A percentile compares a stretch with the other conserved stretches of the same genome.
Evolutionary conservation across 2,888 invertebrate species (phyloP).

Genomic region (Drosophila austrosaltans): DNA sequence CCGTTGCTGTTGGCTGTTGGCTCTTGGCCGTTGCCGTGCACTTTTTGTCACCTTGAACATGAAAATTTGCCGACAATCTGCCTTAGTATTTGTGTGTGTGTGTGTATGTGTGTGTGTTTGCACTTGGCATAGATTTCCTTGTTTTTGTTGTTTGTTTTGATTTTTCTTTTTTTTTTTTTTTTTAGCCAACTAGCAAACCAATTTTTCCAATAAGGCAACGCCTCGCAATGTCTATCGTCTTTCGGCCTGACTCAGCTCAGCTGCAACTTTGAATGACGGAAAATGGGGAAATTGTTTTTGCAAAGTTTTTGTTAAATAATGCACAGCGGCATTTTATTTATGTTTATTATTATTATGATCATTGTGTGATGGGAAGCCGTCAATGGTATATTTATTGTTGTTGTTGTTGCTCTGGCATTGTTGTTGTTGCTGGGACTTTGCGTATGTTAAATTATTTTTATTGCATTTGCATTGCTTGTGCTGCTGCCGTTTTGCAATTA

Average conservation of each 20-base stretch:
- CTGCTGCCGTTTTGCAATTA: constrained; percentile 72
- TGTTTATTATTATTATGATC: constrained; percentile 49
- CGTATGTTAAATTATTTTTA: constrained; percentile 66
- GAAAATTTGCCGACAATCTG: constrained; percentile 61
- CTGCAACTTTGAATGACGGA: constrained; percentile 16
- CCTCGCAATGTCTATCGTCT: not conserved
- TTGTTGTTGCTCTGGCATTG: constrained; percentile 12
- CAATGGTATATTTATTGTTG: constrained; percentile 24
- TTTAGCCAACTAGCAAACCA: constrained; percentile 42
- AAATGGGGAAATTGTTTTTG: constrained; percentile 29
- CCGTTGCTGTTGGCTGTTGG: constrained; percentile 29
- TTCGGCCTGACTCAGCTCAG: constrained; percentile 24
- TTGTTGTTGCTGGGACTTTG: constrained; percentile 22
- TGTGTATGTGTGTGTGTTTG: constrained; percentile 45
- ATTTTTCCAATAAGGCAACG: constrained; percentile 52
- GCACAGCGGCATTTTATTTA: constrained; percentile 36
- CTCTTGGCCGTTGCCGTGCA: constrained; percentile 31
- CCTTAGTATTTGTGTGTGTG: constrained; percentile 39
- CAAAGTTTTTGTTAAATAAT: constrained; percentile 42
- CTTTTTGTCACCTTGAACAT: constrained; percentile 79
- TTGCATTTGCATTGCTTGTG: constrained; percentile 68
- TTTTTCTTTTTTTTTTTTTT: constrained; percentile 27
- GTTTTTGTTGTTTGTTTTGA: constrained; percentile 25
- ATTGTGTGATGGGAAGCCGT: constrained; percentile 40
- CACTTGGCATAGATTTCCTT: constrained; percentile 77